Evolutionary conservation across 2,888 invertebrate genomes (phyloP).

Genomic region (Rhimphoctona megacephalus): DNA sequence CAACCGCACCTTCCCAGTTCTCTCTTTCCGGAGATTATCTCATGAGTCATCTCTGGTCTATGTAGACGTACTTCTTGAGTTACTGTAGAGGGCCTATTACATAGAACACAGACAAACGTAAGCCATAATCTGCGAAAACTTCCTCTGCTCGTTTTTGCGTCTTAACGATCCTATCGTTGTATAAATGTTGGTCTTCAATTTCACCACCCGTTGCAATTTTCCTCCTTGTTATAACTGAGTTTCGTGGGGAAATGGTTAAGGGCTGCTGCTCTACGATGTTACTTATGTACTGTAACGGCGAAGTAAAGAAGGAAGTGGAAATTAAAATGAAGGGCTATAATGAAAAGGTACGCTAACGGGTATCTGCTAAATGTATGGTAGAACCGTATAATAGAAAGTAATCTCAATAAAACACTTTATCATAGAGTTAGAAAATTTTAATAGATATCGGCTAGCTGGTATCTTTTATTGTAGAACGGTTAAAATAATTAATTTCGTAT

Average conservation of each 20-base stretch:
- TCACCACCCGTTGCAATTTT: slow-evolving; percentile 37
- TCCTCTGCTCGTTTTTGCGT: slow-evolving; percentile 14
- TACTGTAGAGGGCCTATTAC: slow-evolving; percentile 17
- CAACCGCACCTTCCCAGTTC: slow-evolving; percentile 14
- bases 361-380: background rate
- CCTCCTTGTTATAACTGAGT: slow-evolving; percentile 58
- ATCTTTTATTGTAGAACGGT: background rate
- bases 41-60: slow-evolving; percentile 53
- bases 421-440: background rate
- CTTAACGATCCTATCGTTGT: slow-evolving; percentile 44
- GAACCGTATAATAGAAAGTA: background rate
- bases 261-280: slow-evolving; percentile 32
- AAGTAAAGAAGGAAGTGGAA: slow-evolving; percentile 8
- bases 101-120: slow-evolving; percentile 16
- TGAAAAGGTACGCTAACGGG: background rate
- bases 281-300: background rate
- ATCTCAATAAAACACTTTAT: background rate
- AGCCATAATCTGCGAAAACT: slow-evolving; percentile 33
- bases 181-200: slow-evolving; percentile 67
- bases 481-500: background rate
- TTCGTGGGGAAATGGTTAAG: slow-evolving; percentile 22
- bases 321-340: background rate
- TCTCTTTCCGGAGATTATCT: slow-evolving; percentile 60
- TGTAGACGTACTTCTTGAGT: slow-evolving; percentile 7
- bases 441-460: background rate